Evolutionary conservation across 1,140 invertebrate genomes (phyloP).

Genomic region (Drosophila guanche): DNA sequence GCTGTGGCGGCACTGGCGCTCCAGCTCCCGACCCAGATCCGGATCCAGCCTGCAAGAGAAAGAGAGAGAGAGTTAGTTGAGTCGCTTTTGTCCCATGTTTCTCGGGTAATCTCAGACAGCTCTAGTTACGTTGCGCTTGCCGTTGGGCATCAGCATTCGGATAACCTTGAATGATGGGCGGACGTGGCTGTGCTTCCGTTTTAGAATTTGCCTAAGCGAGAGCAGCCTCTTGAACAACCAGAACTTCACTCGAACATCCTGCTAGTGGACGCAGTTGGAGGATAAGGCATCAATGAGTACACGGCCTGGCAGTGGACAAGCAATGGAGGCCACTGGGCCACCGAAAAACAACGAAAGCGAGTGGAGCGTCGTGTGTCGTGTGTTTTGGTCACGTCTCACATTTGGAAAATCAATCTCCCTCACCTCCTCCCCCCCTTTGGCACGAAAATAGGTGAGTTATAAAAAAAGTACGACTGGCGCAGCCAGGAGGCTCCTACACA

Average conservation of each 20-base stretch:
- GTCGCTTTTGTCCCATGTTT: not conserved
- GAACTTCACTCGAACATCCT: constrained; percentile 44
- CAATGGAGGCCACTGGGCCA: constrained; percentile 21
- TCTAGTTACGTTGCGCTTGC: constrained; percentile 71
- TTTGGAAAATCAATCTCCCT: constrained; percentile 70
- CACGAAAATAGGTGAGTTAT: constrained; percentile 48
- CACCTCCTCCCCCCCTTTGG: constrained; percentile 1
- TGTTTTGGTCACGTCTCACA: constrained; percentile 70
- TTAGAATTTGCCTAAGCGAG: constrained; percentile 23
- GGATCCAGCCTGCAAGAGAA: constrained; percentile 48
- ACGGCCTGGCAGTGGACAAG: constrained; percentile 1
- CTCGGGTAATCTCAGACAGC: not conserved
- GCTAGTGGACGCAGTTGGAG: constrained; percentile 12
- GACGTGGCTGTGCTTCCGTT: constrained; percentile 5
- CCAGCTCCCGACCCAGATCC: constrained; percentile 32
- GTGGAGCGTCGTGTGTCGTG: constrained; percentile 15
- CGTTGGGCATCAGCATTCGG: constrained; percentile 68
- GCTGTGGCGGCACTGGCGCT: constrained; percentile 78
- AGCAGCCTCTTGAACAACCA: constrained; percentile 30
- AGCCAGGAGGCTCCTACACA: constrained; percentile 17
- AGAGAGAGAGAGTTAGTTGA: not conserved
- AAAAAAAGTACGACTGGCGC: constrained; percentile 38
- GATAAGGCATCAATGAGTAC: constrained; percentile 15
- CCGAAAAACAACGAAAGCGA: not conserved
- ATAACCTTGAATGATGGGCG: constrained; percentile 35